phyloP scores from a whole-genome alignment of 1,140 invertebrate species.

The Philotrypesis tridentata region DNA sequence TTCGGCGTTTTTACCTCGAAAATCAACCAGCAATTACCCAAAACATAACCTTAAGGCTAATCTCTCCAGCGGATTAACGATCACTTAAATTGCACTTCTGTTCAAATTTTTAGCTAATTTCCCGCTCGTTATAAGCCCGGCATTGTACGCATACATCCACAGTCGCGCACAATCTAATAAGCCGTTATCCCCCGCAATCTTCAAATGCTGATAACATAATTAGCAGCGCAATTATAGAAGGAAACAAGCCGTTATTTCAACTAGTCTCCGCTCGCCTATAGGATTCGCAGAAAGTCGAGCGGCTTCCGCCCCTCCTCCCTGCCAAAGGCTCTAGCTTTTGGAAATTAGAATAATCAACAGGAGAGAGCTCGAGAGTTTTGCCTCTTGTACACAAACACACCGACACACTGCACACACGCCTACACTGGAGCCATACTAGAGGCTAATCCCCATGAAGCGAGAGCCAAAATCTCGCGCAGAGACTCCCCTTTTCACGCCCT shows the following conservation, averaged over 20 bases:
- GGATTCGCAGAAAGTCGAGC: not conserved
- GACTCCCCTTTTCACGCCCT: not conserved
- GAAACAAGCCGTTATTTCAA: not conserved
- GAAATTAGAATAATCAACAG: constrained; percentile 46
- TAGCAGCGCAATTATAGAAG: not conserved
- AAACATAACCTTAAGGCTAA: no score
- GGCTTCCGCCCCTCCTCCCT: no score
- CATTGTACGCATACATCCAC: not conserved
- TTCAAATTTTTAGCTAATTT: no score
- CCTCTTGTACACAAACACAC: not conserved
- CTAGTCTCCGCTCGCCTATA: not conserved
- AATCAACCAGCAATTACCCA: no score
- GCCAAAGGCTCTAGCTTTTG: constrained; percentile 12
- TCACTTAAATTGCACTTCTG: no score
- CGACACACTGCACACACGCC: no score
- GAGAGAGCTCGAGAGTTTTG: not conserved
- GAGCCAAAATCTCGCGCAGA: not conserved
- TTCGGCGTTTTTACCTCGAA: no score
- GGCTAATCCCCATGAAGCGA: not conserved
- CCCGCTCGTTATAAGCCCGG: no score
- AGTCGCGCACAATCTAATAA: not conserved
- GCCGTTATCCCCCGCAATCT: not conserved
- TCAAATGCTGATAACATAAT: not conserved
- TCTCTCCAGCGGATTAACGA: no score
- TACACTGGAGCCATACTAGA: not conserved